phyloP scores from a whole-genome alignment of 64 coral and sea anemone genomes.

The Montipora sp. region DNA sequence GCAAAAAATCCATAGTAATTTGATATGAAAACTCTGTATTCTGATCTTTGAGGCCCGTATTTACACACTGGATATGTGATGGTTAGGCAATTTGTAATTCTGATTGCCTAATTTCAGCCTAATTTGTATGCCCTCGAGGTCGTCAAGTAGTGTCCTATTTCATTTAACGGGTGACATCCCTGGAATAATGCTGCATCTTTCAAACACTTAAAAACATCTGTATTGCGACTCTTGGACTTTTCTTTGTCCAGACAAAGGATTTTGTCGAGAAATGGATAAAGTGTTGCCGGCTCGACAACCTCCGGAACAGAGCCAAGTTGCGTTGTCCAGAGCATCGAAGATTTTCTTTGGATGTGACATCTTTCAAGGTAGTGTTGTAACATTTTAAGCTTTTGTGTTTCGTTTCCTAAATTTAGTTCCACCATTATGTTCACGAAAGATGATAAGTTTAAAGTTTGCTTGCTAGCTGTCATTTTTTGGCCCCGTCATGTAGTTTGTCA shows the following conservation, averaged over 20 bases:
- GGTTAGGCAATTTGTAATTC: background rate
- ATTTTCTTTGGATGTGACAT: constrained; percentile 75
- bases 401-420: too few species aligned
- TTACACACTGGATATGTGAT: background rate
- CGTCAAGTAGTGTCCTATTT: background rate
- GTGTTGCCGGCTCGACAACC: constrained; percentile 40
- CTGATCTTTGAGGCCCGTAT: background rate
- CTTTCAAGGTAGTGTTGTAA: constrained; percentile 58
- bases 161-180: background rate
- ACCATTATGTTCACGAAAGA: too few species aligned
- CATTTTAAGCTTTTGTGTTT: too few species aligned
- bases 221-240: background rate
- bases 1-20: background rate
- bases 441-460: too few species aligned
- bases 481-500: too few species aligned
- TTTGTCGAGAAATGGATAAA: constrained; percentile 51
- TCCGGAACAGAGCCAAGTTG: constrained; percentile 25
- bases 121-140: background rate
- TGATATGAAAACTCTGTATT: background rate
- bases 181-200: background rate
- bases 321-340: constrained; percentile 58
- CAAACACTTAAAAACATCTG: constrained; percentile 13
- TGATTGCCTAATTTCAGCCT: background rate
- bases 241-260: background rate
- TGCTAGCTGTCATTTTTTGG: too few species aligned